Evolutionary conservation across 2,113 vertebrate species (phyloP).

Genomic region (Leucosticte australis): DNA sequence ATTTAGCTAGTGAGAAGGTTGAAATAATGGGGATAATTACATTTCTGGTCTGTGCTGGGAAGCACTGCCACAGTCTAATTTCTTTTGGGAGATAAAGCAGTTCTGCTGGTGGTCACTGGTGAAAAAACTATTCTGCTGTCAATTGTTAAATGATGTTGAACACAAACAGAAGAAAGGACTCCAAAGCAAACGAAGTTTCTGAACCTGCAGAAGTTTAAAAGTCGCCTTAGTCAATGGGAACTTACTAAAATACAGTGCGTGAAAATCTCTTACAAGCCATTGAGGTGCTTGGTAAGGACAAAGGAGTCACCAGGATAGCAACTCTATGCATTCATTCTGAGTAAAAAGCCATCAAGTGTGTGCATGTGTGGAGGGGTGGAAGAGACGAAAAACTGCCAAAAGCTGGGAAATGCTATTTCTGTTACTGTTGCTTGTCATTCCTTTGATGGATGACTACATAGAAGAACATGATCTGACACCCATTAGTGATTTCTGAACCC

Average conservation of each 20-base stretch:
- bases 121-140: neutral
- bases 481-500: neutral
- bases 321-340: neutral
- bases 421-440: rapidly evolving
- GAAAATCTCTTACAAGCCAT: neutral
- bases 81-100: neutral
- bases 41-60: neutral
- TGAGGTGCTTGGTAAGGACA: neutral
- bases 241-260: rapidly evolving
- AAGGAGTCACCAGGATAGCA: neutral
- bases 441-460: neutral
- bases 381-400: neutral
- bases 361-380: neutral
- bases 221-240: neutral
- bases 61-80: neutral
- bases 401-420: neutral
- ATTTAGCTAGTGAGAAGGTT: neutral
- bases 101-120: neutral
- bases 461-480: neutral
- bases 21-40: neutral
- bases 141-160: neutral
- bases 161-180: neutral
- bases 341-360: neutral
- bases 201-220: neutral
- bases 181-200: neutral